Evolutionary conservation across 2,888 invertebrate species (phyloP).

Genomic region (Sminthurides aquaticus): DNA sequence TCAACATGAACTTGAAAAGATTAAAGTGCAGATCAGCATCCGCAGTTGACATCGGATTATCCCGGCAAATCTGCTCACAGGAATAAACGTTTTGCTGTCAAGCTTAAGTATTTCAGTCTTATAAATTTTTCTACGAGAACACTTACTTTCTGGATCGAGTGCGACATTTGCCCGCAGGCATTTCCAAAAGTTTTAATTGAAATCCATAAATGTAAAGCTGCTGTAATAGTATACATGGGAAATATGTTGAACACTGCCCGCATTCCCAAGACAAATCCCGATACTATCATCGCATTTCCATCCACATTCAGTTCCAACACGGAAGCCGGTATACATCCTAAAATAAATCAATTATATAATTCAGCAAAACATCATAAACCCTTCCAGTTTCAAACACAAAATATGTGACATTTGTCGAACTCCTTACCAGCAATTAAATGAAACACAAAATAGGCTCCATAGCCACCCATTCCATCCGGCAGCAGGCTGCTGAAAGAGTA

Average conservation of each 20-base stretch:
- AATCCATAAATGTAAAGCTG: slow-evolving; percentile 23
- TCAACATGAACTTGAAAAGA: slow-evolving; percentile 10
- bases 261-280: neutral
- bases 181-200: slow-evolving; percentile 2
- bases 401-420: too few species aligned
- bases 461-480: slow-evolving; percentile 17
- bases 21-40: neutral
- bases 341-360: neutral
- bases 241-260: slow-evolving; percentile 16
- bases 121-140: too few species aligned
- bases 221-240: slow-evolving; percentile 23
- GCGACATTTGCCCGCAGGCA: neutral
- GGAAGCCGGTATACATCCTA: slow-evolving; percentile 12
- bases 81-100: neutral
- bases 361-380: neutral
- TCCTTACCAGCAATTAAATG: too few species aligned
- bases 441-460: slow-evolving; percentile 19
- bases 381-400: too few species aligned
- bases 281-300: too few species aligned
- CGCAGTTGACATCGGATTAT: neutral
- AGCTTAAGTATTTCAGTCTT: too few species aligned
- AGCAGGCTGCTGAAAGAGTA: slow-evolving; percentile 26
- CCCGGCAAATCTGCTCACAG: slow-evolving; percentile 2
- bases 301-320: too few species aligned
- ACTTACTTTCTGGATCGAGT: slow-evolving; percentile 2